Evolutionary conservation across 2,113 vertebrate species (phyloP), one percentile per base, ranked within the genome.

Genomic region (Marmota monax): DNA sequence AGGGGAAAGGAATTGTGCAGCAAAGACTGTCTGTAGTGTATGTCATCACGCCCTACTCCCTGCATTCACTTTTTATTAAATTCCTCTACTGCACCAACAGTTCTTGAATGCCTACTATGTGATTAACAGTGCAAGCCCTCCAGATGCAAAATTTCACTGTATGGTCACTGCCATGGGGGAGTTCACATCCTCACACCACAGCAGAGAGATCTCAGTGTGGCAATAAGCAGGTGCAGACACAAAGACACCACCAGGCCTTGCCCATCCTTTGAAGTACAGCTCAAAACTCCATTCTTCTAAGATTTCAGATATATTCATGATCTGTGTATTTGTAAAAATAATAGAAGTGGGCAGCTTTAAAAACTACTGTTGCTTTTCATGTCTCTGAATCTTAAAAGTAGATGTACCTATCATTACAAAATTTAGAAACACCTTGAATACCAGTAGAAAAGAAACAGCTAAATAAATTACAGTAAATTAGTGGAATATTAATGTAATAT

Each of bases 401-500:
- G 34, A 58, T 80, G 4, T 29, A 94, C 83, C 69, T 92, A 53
- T 45, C 51, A 93, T 29, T 72, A 76, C 7, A 96, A 90, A 84
- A 92, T 73, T 77, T 77, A 84, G 53, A 96, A 96, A 73, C 63
- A 84, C 10, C 92, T 56, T 92, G 87, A 94, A 74, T 90, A 85
- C 89, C 32, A 67, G 39, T 85, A 92, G 29, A 34, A 84, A 96
- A 84, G 77, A 45, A 88, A 78, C 48, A 87, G 48, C 72, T 96
- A 94, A 92, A 89, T 84, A 96, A 92, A 92, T 96, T 73, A 63
- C 22, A 77, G 80, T 74, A 77, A 96, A 91, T 91, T 88, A 95
- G 89, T 2, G 20, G 58, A 92, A 69, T 90, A 84, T 90, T 94
- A 96, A 96, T 61, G 51, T 67, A 88, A n/a, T 37, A 82, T 96